Base-by-base conservation (phyloP, 2,888 invertebrate species). In the Oscheius sp. region DNA sequence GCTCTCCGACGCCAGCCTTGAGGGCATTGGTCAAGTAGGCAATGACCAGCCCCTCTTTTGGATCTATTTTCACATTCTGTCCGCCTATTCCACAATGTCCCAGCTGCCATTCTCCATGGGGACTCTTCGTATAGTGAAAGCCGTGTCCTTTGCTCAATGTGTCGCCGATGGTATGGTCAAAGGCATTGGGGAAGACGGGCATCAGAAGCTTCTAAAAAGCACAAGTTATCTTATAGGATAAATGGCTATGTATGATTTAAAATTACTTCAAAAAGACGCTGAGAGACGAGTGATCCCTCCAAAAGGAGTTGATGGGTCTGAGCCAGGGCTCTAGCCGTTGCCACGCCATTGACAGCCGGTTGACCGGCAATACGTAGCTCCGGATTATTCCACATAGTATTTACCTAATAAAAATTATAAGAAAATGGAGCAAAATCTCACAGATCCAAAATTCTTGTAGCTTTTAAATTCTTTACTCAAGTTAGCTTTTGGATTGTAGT, bases 1-100 rank as follows among this genome's bases (percentile, higher is more conserved):
- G 78, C 66, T 76, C 75, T 21, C 76, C 79, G 41, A 71, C 74
- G 23, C 80, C 81, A 12, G 80, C 79, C 21, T 82, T 82, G 77
- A 82, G 74, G 35, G 76, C 82, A 53, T 82, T 82, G n/a, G 78
- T 78, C 46, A 89, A 77, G 77, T 89, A 89, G 21, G 89, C 89
- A 72, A 88, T 85, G 6, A 89, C 87, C 12, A 89, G 79, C 35
- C 85, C 81, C 68, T 88, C 84, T 49, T 86, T 78, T 6, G 83
- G 75, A 74, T 89, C 89, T 5, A 71, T 76, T 5, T 77, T 76
- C 43, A 78, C 59, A 72, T 77, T 87, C 79, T 89, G 89, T 7
- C 89, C 89, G 5, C 89, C 89, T 63, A 87, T 88, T 0, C 89
- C 89, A 6, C 88, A 85, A 75, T 89, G 88, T n/a, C 90, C 90